phyloP scores from a whole-genome alignment of 2,888 invertebrate genomes.

The Perizoma affinitatum region DNA sequence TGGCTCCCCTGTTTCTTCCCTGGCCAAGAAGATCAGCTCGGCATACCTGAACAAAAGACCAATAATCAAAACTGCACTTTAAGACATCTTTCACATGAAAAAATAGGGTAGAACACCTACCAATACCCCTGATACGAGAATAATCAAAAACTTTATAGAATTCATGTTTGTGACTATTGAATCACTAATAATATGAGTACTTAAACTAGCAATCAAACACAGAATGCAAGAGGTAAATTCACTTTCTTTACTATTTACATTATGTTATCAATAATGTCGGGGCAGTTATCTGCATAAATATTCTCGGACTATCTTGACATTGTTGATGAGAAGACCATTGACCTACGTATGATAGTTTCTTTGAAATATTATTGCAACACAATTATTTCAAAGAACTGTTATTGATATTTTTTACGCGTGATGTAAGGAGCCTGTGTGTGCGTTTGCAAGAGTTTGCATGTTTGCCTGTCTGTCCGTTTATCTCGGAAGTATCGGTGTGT shows the following conservation, averaged over 20 bases:
- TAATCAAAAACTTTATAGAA: slow-evolving; percentile 3
- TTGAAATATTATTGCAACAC: neutral
- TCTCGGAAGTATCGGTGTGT: too few species aligned
- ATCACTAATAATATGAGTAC: too few species aligned
- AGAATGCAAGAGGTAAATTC: slow-evolving; percentile 11
- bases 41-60: slow-evolving; percentile 40
- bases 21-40: slow-evolving; percentile 49
- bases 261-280: slow-evolving; percentile 18
- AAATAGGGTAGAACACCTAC: too few species aligned
- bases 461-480: too few species aligned
- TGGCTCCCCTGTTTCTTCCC: slow-evolving; percentile 55
- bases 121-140: neutral
- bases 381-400: neutral
- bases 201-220: slow-evolving; percentile 3
- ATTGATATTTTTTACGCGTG: too few species aligned
- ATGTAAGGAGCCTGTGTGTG: too few species aligned
- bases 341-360: slow-evolving; percentile 13
- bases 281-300: slow-evolving; percentile 18
- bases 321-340: slow-evolving; percentile 19
- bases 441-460: too few species aligned
- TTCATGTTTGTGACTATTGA: neutral
- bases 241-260: slow-evolving; percentile 24
- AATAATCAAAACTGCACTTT: too few species aligned
- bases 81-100: too few species aligned
- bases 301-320: slow-evolving; percentile 19